phyloP scores from a whole-genome alignment of 1,140 invertebrate genomes.

The Euglossa dilemma region DNA sequence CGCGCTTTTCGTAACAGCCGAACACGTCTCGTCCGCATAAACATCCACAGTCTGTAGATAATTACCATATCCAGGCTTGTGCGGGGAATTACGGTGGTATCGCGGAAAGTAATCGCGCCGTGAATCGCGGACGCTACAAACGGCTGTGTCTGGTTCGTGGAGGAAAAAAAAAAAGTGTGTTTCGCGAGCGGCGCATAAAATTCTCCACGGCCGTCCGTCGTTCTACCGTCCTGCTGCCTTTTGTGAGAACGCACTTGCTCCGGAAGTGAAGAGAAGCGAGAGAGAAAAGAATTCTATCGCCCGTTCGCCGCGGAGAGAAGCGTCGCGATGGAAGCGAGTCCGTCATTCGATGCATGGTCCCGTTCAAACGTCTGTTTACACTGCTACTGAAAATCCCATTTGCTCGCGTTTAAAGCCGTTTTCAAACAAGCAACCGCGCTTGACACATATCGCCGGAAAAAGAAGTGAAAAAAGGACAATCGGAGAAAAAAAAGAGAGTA shows the following conservation, averaged over 20 bases:
- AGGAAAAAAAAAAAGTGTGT: neutral
- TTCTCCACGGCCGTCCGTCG: neutral
- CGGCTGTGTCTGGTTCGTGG: no score
- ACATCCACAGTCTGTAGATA: slow-evolving; percentile 17
- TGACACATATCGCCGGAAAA: neutral
- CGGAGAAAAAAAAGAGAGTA: no score
- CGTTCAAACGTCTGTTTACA: slow-evolving; percentile 13
- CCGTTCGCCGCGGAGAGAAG: slow-evolving; percentile 4
- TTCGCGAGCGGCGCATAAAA: neutral
- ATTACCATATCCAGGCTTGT: neutral
- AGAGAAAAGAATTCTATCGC: neutral
- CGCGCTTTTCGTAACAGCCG: no score
- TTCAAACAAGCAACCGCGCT: neutral
- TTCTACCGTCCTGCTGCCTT: slow-evolving; percentile 4
- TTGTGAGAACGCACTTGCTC: neutral
- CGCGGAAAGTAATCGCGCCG: neutral
- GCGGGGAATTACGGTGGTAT: neutral
- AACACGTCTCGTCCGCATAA: neutral
- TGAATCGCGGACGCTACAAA: neutral
- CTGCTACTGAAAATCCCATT: slow-evolving; percentile 8
- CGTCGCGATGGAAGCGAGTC: slow-evolving; percentile 2
- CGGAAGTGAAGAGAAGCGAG: neutral
- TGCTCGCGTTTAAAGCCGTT: neutral
- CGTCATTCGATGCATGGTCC: neutral
- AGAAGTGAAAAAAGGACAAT: no score